These are phyloP conservation scores for Yponomeuta cagnagella DNA, from an alignment of 2,888 invertebrate species.

Conservation along the genomic window DNA sequence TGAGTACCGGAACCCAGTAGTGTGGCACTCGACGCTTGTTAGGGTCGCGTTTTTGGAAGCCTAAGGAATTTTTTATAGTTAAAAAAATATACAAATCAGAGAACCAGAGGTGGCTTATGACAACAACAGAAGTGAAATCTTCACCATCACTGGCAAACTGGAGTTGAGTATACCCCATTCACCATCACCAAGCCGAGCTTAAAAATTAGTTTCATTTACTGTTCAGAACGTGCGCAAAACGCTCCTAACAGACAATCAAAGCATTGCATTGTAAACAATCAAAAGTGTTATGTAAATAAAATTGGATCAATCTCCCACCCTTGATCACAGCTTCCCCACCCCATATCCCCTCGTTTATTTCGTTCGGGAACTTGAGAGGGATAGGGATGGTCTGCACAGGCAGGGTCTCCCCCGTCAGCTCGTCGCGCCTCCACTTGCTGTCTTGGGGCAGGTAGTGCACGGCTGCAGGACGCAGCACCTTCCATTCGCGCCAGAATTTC, in stretches of 20 bases:
- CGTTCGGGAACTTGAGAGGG: slow-evolving; percentile 84
- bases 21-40: slow-evolving; percentile 82
- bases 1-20: slow-evolving; percentile 91
- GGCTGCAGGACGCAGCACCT: slow-evolving; percentile 76
- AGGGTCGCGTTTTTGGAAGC: slow-evolving; percentile 81
- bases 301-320: slow-evolving; percentile 54
- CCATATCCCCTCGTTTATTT: slow-evolving; percentile 92
- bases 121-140: no score
- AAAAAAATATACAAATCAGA: no score
- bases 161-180: no score
- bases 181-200: no score
- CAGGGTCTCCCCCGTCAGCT: slow-evolving; percentile 81
- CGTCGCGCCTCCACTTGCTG: slow-evolving; percentile 83
- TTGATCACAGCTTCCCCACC: slow-evolving; percentile 96
- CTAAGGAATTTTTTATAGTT: slow-evolving; percentile 28
- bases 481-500: slow-evolving; percentile 93
- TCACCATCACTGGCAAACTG: no score
- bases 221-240: no score
- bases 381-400: slow-evolving; percentile 86
- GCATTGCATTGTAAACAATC: neutral
- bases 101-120: no score
- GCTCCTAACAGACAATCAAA: neutral
- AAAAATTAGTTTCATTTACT: no score
- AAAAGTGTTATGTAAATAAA: neutral
- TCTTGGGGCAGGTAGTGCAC: slow-evolving; percentile 83